Evolutionary conservation across 2,888 invertebrate species (phyloP), one percentile per base, ranked within the genome.

Genomic region (Phengaris arion): DNA sequence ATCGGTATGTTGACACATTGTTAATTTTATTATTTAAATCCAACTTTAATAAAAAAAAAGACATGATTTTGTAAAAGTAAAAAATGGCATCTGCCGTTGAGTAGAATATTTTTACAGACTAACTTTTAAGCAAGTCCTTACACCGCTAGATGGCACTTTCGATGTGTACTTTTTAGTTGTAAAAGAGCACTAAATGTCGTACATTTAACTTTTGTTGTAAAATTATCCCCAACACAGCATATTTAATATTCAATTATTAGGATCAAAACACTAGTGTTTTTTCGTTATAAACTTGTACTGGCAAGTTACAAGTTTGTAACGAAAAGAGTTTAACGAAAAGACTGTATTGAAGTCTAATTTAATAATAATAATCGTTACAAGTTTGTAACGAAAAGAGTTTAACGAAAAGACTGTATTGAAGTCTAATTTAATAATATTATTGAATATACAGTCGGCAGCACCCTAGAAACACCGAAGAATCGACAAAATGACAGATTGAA

Each of bases 1-100:
- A 99, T 93, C 93, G 95, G 91, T 94, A 83, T 77, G 0, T 8
- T 69, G 73, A 68, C 45, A 59, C 22, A 4, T 8, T 64, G 64
- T 9, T 46, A n/a, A 9, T 13, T n/a, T 15, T 15, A 5, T 15
- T 15, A 13, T 15, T 6, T 6, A n/a, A 15, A n/a, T 57, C 0
- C 3, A 57, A 13, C 12, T 54, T 54, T 55, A 35, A 35, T n/a
- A 7, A n/a, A 55, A 22, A 22, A 22, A 22, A 22, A 22, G 22
- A 22, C 22, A 22, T 22, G 22, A 22, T 22, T 0, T n/a, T 59
- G 3, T 4, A 22, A 59, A 10, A 15, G 9, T 4, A 22, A 22
- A 10, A 22, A 59, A 4, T 10, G 22, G 2, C 22, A 59, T 59
- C 59, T 59, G 22, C 15, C 10, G 22, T 0, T 22, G 10, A 59